A percentile compares a stretch with the other conserved stretches of the same genome.
Conservation (phyloP, 53 echinoderm and acorn worm genomes). For the Zoroaster sp. region DNA sequence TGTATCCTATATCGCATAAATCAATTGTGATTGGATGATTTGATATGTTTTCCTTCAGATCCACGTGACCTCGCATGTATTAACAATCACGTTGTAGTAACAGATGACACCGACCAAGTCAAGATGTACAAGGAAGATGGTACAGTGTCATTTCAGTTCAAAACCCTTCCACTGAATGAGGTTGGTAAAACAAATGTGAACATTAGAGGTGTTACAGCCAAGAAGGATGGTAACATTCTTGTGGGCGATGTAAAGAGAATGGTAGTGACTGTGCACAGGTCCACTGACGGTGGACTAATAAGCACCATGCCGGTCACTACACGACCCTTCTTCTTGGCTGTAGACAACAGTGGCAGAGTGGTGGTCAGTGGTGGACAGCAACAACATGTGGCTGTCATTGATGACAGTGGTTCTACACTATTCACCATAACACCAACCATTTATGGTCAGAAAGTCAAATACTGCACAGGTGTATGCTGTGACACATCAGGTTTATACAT, state of each 20-base stretch:
- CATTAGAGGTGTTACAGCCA: neutral
- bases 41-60: neutral
- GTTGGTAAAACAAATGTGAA: too few relatives aligned
- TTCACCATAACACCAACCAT: neutral
- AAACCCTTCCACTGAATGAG: too few relatives aligned
- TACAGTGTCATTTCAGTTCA: neutral
- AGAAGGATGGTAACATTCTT: neutral
- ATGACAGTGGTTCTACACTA: neutral
- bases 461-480: neutral
- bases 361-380: neutral
- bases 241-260: neutral
- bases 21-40: too few relatives aligned
- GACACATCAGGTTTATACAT: neutral
- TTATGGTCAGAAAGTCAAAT: neutral
- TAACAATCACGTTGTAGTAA: neutral
- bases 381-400: neutral
- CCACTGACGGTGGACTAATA: neutral
- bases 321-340: neutral
- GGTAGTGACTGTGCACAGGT: neutral
- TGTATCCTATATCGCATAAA: neutral
- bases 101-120: too few relatives aligned
- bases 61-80: too few relatives aligned
- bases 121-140: neutral
- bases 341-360: neutral
- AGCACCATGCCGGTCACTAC: neutral